Conservation (phyloP, 2,113 vertebrate genomes). For the Enhydra lutris region DNA sequence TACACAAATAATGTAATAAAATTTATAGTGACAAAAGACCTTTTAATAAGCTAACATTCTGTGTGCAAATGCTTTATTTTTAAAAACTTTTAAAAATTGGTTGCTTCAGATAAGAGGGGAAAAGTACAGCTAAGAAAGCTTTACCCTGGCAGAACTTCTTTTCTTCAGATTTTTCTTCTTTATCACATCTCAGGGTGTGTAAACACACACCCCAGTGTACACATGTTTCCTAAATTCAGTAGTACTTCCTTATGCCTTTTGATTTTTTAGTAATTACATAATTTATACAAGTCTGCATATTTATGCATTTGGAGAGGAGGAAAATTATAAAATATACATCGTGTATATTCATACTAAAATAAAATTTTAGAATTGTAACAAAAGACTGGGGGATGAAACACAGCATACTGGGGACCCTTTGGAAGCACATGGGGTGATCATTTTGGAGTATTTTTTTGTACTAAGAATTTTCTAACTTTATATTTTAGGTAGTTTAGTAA, state of each 20-base stretch:
- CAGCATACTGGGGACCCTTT: not conserved
- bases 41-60: conserved; percentile 26
- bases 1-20: not conserved
- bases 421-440: not conserved
- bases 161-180: not conserved
- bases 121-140: not conserved
- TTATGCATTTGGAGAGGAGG: not conserved
- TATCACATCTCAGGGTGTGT: not conserved
- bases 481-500: not conserved
- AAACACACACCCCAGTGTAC: not conserved
- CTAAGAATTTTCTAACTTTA: not conserved
- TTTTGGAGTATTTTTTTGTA: not conserved
- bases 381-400: not conserved
- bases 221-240: not conserved
- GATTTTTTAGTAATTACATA: not conserved
- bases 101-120: not conserved
- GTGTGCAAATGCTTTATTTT: not conserved
- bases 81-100: not conserved
- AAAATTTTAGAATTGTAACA: not conserved
- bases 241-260: not conserved
- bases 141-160: not conserved
- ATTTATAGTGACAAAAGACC: not conserved
- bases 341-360: not conserved
- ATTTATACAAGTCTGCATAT: not conserved
- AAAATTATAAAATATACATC: not conserved